Conservation (phyloP, 2,113 vertebrate genomes). For the Hipposideros armiger region DNA sequence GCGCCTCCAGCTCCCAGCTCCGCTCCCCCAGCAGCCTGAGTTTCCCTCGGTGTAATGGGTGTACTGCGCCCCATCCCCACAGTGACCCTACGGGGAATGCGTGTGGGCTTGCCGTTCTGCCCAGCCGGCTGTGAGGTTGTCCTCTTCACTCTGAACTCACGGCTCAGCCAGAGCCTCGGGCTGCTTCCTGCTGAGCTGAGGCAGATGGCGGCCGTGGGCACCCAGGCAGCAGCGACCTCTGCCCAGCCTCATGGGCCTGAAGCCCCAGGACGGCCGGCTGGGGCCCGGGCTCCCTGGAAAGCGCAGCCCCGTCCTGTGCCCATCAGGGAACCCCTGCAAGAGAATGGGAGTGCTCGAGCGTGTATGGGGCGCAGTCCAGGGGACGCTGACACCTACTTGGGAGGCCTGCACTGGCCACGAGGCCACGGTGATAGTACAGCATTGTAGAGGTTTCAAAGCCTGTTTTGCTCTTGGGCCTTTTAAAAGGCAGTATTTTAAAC, state of each 20-base stretch:
- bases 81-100: not conserved
- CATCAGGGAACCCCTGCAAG: too few species aligned
- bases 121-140: too few species aligned
- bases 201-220: not conserved
- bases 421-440: not conserved
- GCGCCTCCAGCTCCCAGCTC: not conserved
- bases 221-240: not conserved
- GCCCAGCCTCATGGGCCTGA: not conserved
- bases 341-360: too few species aligned
- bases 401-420: not conserved
- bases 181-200: not conserved
- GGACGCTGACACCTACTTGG: too few species aligned
- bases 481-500: rapidly evolving
- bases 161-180: not conserved
- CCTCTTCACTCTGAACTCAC: not conserved
- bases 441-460: rapidly evolving
- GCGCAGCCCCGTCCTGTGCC: not conserved
- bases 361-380: not conserved
- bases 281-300: too few species aligned
- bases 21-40: not conserved
- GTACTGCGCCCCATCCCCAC: not conserved
- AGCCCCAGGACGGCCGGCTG: too few species aligned
- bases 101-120: not conserved
- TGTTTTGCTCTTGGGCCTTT: rapidly evolving
- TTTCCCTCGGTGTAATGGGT: not conserved